Evolutionary conservation across 2,113 vertebrate species (phyloP).

Genomic region (Odontophorus gujanensis): DNA sequence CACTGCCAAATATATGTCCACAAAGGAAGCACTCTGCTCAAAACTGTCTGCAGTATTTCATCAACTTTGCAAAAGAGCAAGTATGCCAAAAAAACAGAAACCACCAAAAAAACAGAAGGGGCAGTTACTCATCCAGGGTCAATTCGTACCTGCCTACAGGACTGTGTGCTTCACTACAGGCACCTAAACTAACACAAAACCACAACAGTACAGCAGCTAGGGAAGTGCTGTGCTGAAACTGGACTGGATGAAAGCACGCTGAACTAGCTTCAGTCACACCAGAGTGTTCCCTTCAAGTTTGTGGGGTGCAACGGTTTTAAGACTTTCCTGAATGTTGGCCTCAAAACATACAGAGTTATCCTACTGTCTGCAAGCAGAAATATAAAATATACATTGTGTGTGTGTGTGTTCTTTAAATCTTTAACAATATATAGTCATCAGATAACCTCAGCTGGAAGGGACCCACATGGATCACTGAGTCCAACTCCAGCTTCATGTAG

Average conservation of each 20-base stretch:
- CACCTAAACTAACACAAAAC: not conserved
- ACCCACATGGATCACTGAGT: not conserved
- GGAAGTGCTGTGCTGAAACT: not conserved
- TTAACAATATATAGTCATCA: not conserved
- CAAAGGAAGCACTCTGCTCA: conserved; percentile 38
- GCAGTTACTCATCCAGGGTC: not conserved
- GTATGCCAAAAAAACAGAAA: not conserved
- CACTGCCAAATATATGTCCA: conserved; percentile 33
- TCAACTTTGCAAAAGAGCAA: not conserved
- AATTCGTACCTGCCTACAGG: not conserved
- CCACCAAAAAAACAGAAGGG: not conserved
- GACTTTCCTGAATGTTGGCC: not conserved
- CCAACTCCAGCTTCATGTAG: not conserved
- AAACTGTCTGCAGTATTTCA: conserved; percentile 18
- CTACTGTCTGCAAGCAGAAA: not conserved
- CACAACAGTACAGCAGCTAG: not conserved
- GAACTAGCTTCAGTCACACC: not conserved
- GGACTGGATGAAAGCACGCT: not conserved
- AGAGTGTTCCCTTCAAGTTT: rapidly evolving
- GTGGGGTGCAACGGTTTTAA: not conserved
- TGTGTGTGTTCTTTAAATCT: not conserved
- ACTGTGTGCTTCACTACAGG: rapidly evolving
- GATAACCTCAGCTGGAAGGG: not conserved
- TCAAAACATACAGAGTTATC: not conserved
- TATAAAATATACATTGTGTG: not conserved